Percentiles rank a stretch among this genome's conserved stretches.
Evolutionary conservation across 1,140 invertebrate species (phyloP).

Genomic region (Caerostris darwini): DNA sequence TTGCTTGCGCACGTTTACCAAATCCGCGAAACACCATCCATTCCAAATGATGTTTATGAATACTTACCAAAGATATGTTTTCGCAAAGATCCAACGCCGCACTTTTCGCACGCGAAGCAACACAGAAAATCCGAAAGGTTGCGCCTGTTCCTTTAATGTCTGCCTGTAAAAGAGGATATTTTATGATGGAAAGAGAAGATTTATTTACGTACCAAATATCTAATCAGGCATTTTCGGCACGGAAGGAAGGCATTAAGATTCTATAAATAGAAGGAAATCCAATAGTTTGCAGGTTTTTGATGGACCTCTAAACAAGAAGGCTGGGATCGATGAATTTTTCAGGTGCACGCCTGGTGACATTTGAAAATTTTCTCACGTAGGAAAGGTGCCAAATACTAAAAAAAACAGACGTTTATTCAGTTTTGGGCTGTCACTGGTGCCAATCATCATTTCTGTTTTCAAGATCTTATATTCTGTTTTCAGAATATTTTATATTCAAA

Average conservation of each 20-base stretch:
- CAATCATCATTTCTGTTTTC: no score
- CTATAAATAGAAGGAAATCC: background rate
- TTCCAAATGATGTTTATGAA: background rate
- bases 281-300: background rate
- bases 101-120: background rate
- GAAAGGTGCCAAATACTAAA: background rate
- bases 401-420: background rate
- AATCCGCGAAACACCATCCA: background rate
- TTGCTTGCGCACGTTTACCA: background rate
- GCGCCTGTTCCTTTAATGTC: background rate
- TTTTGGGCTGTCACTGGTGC: no score
- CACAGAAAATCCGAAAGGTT: background rate
- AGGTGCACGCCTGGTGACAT: background rate
- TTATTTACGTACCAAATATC: background rate
- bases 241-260: background rate
- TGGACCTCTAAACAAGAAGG: background rate
- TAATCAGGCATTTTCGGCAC: background rate
- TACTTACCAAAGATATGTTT: background rate
- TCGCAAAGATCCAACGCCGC: background rate
- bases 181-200: background rate
- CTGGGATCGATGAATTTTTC: background rate
- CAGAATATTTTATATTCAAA: no score
- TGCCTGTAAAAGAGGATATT: conserved; percentile 18
- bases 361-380: conserved; percentile 1
- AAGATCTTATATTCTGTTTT: no score